Conservation (phyloP, 2,888 invertebrate species). For the Beris chalybata region DNA sequence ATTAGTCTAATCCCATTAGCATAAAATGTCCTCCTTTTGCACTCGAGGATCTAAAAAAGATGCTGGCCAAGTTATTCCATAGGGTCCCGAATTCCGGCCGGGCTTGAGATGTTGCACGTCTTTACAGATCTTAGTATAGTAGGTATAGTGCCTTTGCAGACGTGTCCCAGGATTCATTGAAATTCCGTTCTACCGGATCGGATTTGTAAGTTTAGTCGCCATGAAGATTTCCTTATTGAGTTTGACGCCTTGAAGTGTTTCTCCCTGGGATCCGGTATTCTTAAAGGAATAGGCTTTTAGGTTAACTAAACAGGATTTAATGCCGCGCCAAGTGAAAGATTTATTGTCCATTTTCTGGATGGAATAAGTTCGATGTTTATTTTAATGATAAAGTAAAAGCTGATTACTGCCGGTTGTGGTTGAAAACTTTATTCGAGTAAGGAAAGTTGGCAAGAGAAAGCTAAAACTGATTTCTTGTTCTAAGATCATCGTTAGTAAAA, state of each 20-base stretch:
- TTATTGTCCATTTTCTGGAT: no score
- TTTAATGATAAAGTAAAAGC: no score
- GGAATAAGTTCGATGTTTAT: no score
- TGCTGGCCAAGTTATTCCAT: constrained; percentile 9
- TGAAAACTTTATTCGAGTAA: no score
- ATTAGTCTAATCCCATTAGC: constrained; percentile 30
- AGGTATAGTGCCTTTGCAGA: not conserved
- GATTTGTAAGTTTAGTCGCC: constrained; percentile 22
- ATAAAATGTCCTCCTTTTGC: constrained; percentile 15
- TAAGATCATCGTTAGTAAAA: no score
- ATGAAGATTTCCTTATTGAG: constrained; percentile 28
- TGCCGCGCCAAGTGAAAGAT: no score
- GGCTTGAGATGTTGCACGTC: constrained; percentile 9
- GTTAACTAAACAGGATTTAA: no score
- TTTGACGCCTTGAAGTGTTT: constrained; percentile 9
- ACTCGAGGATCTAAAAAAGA: not conserved
- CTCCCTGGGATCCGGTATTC: constrained; percentile 8
- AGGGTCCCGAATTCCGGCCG: constrained; percentile 1
- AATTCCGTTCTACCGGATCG: constrained; percentile 3
- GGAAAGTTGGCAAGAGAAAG: no score
- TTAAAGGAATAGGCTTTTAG: no score
- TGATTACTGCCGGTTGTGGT: no score
- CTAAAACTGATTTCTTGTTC: no score
- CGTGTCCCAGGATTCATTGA: constrained; percentile 16
- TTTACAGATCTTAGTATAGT: not conserved